Conservation (phyloP, 2,797 vertebrate genomes). For the Sebastes melanostomus region DNA sequence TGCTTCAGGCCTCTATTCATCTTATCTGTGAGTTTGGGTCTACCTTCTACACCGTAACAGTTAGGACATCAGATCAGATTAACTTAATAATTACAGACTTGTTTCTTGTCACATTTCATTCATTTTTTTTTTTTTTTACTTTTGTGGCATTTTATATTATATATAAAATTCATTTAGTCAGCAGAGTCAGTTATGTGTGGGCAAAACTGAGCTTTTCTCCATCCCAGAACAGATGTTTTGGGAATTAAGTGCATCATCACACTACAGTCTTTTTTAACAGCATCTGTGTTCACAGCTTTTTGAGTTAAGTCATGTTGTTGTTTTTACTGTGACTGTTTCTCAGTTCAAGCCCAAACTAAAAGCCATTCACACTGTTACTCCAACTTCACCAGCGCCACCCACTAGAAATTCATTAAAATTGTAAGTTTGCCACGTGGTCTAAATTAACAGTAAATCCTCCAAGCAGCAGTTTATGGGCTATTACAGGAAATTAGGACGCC, state of each 20-base stretch:
- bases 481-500: constrained; percentile 54
- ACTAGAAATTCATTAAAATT: background rate
- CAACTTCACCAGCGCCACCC: background rate
- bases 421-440: constrained; percentile 7
- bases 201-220: background rate
- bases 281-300: background rate
- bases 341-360: background rate
- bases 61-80: background rate
- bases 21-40: too few species aligned
- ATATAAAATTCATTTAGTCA: background rate
- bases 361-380: background rate
- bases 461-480: constrained; percentile 30
- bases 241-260: background rate
- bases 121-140: rapidly evolving
- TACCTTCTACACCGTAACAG: background rate
- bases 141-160: background rate
- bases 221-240: background rate
- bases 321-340: background rate
- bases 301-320: background rate
- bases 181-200: background rate
- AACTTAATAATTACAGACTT: background rate
- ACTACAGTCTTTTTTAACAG: background rate
- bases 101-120: background rate
- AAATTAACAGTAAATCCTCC: constrained; percentile 24
- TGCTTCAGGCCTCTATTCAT: too few species aligned